Conservation (phyloP, 2,797 vertebrate species). For the Podargus strigoides region DNA sequence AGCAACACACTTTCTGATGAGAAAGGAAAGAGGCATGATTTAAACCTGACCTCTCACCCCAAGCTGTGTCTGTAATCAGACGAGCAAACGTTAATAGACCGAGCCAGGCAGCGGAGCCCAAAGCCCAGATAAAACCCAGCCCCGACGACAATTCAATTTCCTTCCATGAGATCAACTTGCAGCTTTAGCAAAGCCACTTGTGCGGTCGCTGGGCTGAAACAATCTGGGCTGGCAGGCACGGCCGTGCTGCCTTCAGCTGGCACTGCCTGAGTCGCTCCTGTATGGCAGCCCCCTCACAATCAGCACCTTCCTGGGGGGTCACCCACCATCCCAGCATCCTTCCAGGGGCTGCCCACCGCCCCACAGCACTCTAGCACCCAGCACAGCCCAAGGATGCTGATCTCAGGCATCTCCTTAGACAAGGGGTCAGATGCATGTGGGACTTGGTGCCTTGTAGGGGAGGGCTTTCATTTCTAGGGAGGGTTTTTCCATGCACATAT, state of each 20-base stretch:
- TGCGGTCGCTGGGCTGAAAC: conserved; percentile 44
- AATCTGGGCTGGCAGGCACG: conserved; percentile 45
- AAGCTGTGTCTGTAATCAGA: conserved; percentile 65
- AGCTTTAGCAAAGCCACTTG: conserved; percentile 72
- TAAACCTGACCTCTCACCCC: conserved; percentile 55
- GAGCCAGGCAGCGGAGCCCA: conserved; percentile 57
- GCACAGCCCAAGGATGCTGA: not conserved
- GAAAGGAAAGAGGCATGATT: conserved; percentile 1
- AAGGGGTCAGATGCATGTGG: too few species aligned
- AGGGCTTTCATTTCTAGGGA: too few species aligned
- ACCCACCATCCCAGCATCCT: not conserved
- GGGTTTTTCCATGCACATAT: not conserved
- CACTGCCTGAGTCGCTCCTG: not conserved
- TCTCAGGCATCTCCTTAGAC: not conserved
- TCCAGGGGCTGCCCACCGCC: not conserved
- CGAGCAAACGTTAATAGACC: conserved; percentile 32
- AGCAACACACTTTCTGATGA: not conserved
- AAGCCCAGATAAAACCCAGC: conserved; percentile 67
- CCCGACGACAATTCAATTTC: conserved; percentile 72
- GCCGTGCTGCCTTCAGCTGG: not conserved
- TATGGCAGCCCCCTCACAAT: accelerated
- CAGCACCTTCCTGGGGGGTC: not conserved
- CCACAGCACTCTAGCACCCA: not conserved
- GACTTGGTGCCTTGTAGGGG: too few species aligned
- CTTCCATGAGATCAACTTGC: conserved; percentile 75